These are phyloP conservation scores for Euleptes europaea DNA, from an alignment of 2,113 vertebrate genomes.

Conservation along the genomic window DNA sequence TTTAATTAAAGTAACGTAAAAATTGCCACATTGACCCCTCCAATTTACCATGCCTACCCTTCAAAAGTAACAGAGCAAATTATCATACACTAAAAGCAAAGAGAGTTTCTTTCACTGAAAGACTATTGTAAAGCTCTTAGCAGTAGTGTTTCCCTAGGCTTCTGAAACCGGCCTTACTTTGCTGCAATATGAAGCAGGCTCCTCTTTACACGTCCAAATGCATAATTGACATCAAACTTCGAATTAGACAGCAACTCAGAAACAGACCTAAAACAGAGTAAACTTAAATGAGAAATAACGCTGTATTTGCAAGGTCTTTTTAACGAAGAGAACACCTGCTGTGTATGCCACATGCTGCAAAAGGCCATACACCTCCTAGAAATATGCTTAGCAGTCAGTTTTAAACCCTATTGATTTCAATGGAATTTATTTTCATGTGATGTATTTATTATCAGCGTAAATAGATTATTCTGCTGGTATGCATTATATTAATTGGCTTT, in stretches of 20 bases:
- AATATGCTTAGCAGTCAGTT: not conserved
- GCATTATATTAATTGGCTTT: not conserved
- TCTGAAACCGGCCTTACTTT: conserved; percentile 84
- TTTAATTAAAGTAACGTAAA: not conserved
- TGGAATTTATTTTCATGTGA: not conserved
- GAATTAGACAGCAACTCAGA: conserved; percentile 96
- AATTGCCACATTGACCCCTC: not conserved
- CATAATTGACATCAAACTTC: conserved; percentile 99
- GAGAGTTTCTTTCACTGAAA: not conserved
- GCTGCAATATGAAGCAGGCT: conserved; percentile 98
- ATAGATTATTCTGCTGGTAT: not conserved
- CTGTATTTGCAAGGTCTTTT: not conserved
- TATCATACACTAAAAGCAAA: not conserved
- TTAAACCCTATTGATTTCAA: not conserved
- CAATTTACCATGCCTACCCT: not conserved
- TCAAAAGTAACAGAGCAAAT: not conserved
- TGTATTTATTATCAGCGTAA: not conserved
- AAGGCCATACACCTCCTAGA: not conserved
- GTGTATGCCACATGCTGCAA: not conserved
- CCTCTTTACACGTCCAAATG: conserved; percentile 97
- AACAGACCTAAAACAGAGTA: conserved; percentile 85
- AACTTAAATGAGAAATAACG: not conserved
- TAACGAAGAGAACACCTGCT: not conserved
- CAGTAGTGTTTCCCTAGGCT: conserved; percentile 40
- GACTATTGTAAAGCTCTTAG: conserved; percentile 47